phyloP scores from a whole-genome alignment of 1,140 invertebrate species.

The Ceratina calcarata region DNA sequence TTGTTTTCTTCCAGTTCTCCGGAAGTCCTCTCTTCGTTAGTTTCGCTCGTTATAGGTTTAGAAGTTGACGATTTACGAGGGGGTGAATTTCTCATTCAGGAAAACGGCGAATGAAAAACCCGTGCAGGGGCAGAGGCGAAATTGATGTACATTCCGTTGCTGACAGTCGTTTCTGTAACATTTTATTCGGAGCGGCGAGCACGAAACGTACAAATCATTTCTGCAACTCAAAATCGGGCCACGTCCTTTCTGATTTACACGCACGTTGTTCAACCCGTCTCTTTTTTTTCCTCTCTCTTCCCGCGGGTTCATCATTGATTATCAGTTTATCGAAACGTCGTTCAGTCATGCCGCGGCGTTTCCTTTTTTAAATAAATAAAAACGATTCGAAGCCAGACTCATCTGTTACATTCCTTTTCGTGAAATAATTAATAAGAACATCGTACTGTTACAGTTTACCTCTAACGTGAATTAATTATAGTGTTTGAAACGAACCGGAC shows the following conservation, averaged over 20 bases:
- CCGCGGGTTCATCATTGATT: conserved; percentile 18
- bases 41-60: conserved; percentile 32
- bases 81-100: neutral
- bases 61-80: conserved; percentile 17
- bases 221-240: conserved; percentile 13
- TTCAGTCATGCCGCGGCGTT: no score
- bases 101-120: neutral
- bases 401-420: no score
- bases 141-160: conserved; percentile 41
- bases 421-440: no score
- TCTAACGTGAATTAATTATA: no score
- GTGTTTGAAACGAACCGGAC: no score
- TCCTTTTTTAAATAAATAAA: no score
- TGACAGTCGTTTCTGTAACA: conserved; percentile 42
- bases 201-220: conserved; percentile 32
- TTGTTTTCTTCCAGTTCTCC: neutral
- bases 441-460: no score
- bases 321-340: conserved; percentile 33
- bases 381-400: no score
- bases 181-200: conserved; percentile 28
- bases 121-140: neutral
- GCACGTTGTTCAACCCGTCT: neutral
- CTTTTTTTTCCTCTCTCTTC: neutral
- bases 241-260: conserved; percentile 34
- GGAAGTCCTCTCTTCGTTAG: conserved; percentile 31